Conservation (phyloP, 1,140 invertebrate genomes). For the Chrysoperla carnea region DNA sequence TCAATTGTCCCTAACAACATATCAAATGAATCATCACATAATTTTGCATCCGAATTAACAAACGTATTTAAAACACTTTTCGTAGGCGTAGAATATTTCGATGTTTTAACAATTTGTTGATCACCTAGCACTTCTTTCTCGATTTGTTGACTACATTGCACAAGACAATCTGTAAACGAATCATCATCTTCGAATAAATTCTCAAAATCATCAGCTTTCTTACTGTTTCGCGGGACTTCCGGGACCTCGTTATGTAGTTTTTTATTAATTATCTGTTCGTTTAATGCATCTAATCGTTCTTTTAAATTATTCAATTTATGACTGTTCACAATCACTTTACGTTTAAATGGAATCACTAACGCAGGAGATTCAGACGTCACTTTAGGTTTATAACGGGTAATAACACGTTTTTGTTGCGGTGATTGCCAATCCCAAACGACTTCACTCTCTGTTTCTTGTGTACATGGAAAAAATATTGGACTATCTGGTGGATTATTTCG, state of each 20-base stretch:
- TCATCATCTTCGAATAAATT: background rate
- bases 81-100: too few relatives aligned
- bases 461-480: background rate
- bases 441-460: background rate
- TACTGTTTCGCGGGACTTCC: background rate
- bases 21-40: background rate
- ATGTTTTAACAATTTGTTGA: too few relatives aligned
- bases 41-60: too few relatives aligned
- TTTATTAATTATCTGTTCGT: background rate
- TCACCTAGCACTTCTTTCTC: background rate
- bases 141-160: background rate
- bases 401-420: background rate
- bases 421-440: background rate
- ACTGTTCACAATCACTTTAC: background rate
- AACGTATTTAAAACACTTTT: too few relatives aligned
- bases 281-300: background rate
- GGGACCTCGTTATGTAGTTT: background rate
- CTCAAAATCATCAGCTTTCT: background rate
- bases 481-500: background rate
- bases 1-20: background rate
- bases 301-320: background rate
- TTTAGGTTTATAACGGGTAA: background rate
- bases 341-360: background rate
- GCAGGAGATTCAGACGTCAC: background rate
- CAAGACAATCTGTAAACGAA: background rate